Evolutionary conservation across 2,113 vertebrate genomes (phyloP), one percentile per base, ranked within the genome.

Genomic region (Scartelaos histophorus): DNA sequence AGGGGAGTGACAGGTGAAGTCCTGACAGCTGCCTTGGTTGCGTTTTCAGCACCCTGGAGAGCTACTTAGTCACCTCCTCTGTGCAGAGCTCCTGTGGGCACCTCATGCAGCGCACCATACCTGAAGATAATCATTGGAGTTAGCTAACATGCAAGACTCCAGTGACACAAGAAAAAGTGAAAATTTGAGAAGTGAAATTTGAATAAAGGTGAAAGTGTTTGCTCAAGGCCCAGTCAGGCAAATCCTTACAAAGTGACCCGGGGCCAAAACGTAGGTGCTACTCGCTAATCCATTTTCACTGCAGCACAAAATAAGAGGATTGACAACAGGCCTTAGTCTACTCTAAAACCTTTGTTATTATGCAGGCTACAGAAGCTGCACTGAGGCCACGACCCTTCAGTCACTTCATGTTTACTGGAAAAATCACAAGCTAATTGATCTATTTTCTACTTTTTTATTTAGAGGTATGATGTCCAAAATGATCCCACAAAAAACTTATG

Each of bases 1-100:
- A 58, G 34, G 65, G 57, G 57, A 75, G 70, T 74, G 84, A 79
- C 85, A 69, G 65, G 70, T 61, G 61, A 58, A 56, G 72, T 64
- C 79, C 64, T 25, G 56, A 66, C 74, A 57, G 35, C 64, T 70
- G 78, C 66, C 85, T 82, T 71, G 57, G 69, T 78, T 58, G 70
- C 66, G 87, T 79, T 70, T 82, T 84, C 91, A 93, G 94, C 90
- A 93, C 94, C 91, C 92, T 88, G 91, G 94, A 94, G 94, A 94
- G 91, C 88, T 91, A 84, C 87, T 90, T 87, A 90, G 82, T 83
- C 86, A 80, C 85, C 81, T 69, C 82, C 81, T 86, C 79, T 61
- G 53, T 74, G 71, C 70, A 77, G 79, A 82, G 51, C 66, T 22
- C 60, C 66, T 22, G 51, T 19, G 57, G 25, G 69, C 81, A 67